Conservation (phyloP, 1,140 invertebrate genomes). For the Ips typographus region DNA sequence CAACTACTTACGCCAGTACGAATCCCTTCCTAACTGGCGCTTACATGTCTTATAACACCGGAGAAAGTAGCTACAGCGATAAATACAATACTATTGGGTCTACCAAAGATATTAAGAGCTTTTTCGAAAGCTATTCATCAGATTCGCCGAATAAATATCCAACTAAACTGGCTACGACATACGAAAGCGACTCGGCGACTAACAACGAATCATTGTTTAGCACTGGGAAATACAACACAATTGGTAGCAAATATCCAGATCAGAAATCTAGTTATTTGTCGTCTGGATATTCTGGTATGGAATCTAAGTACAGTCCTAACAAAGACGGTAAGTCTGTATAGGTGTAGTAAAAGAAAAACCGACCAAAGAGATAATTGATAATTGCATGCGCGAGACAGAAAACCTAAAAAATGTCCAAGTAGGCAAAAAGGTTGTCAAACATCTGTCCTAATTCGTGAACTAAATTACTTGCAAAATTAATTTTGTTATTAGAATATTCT, state of each 20-base stretch:
- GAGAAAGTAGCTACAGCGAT: constrained; percentile 42
- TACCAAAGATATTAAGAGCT: constrained; percentile 47
- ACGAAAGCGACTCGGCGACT: constrained; percentile 36
- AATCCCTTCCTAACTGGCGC: constrained; percentile 60
- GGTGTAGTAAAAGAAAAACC: too few relatives aligned
- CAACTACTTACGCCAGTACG: constrained; percentile 56
- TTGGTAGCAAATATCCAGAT: constrained; percentile 42
- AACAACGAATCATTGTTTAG: constrained; percentile 12
- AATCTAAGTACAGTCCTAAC: constrained; percentile 45
- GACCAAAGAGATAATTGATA: too few relatives aligned
- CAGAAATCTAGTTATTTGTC: constrained; percentile 42
- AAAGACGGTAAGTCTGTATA: constrained; percentile 27
- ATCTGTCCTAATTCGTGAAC: too few relatives aligned
- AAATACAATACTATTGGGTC: constrained; percentile 48
- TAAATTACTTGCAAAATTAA: too few relatives aligned
- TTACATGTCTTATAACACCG: constrained; percentile 56
- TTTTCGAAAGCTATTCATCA: constrained; percentile 44
- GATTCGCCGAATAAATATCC: constrained; percentile 42
- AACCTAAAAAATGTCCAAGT: not conserved
- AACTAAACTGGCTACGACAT: constrained; percentile 41
- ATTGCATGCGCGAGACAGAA: too few relatives aligned
- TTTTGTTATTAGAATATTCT: too few relatives aligned
- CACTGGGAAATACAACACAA: constrained; percentile 41
- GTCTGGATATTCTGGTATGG: constrained; percentile 37
- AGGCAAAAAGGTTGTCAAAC: too few relatives aligned